phyloP scores from a whole-genome alignment of 2,113 vertebrate genomes.

The Chinchilla lanigera region DNA sequence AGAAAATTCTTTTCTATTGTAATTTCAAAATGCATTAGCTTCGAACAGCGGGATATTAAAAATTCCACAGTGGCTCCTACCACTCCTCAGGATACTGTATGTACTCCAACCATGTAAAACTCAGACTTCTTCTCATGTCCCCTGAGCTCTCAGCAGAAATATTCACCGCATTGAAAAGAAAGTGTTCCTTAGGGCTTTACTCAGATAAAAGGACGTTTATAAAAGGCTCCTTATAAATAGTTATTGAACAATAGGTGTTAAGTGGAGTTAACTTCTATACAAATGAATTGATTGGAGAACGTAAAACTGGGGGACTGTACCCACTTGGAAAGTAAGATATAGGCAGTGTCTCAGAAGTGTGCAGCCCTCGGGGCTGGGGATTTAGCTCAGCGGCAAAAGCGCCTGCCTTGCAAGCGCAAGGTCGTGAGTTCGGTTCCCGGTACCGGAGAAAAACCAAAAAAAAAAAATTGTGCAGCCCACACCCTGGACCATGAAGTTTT shows the following conservation, averaged over 20 bases:
- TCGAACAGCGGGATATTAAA: background rate
- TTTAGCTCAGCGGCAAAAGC: no score
- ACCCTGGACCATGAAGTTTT: no score
- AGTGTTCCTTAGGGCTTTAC: background rate
- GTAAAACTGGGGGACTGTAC: background rate
- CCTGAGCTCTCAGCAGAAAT: background rate
- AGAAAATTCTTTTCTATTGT: background rate
- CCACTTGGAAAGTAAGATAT: fast-evolving
- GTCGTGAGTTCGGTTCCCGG: no score
- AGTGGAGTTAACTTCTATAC: background rate
- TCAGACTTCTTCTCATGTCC: background rate
- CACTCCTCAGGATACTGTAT: fast-evolving
- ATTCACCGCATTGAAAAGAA: background rate
- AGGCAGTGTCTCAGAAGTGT: background rate
- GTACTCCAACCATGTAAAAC: background rate
- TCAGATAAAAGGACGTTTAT: background rate
- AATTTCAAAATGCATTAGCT: background rate
- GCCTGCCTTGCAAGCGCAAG: no score
- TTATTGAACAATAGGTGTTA: background rate
- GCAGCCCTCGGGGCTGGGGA: no score
- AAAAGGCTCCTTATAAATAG: background rate
- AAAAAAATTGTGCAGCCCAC: no score
- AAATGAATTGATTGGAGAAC: background rate
- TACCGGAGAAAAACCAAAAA: no score
- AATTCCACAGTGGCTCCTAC: background rate